Evolutionary conservation across 2,888 invertebrate genomes (phyloP).

Genomic region (Rapana venosa): DNA sequence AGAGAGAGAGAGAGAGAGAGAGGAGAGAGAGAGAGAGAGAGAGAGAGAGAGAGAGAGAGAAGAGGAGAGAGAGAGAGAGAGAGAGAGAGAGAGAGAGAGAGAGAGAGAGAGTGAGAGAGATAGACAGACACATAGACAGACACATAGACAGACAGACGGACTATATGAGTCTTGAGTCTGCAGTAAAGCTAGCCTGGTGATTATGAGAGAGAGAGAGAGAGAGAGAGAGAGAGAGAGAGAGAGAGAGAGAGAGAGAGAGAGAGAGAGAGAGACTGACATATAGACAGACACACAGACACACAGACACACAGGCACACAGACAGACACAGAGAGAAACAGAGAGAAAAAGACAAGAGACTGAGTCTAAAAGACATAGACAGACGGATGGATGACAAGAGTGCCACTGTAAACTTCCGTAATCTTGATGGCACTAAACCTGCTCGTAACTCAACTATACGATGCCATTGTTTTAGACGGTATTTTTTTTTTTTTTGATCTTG

Average conservation of each 20-base stretch:
- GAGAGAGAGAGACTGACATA: neutral
- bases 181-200: neutral
- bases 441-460: too few species aligned
- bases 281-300: neutral
- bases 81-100: constrained; percentile 19
- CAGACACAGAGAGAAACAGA: neutral
- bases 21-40: neutral
- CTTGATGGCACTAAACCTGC: too few species aligned
- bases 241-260: neutral
- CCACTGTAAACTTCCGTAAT: too few species aligned
- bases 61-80: neutral
- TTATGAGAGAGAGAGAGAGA: neutral
- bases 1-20: neutral
- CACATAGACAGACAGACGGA: neutral
- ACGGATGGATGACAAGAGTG: too few species aligned
- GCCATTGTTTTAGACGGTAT: too few species aligned
- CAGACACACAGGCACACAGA: neutral
- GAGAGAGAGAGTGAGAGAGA: neutral
- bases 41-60: neutral
- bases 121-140: neutral
- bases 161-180: too few species aligned
- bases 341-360: too few species aligned
- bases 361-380: too few species aligned
- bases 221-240: neutral
- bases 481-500: too few species aligned